phyloP scores from a whole-genome alignment of 2,113 vertebrate species.

The Osmerus mordax region DNA sequence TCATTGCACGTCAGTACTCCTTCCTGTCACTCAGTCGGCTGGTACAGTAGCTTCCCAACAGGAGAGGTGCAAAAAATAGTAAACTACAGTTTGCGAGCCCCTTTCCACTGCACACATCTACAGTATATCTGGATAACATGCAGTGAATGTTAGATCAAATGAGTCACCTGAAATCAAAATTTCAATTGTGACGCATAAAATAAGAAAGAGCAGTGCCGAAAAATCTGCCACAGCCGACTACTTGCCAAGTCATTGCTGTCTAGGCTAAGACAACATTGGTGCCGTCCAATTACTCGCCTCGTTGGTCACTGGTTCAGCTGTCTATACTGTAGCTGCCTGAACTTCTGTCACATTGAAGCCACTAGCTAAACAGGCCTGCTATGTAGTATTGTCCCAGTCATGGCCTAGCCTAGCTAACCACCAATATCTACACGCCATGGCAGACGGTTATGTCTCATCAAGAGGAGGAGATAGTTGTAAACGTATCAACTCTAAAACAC shows the following conservation, averaged over 20 bases:
- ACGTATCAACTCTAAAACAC: neutral
- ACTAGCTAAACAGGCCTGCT: no score
- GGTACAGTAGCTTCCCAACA: no score
- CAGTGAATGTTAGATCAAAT: conserved; percentile 4
- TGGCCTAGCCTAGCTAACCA: no score
- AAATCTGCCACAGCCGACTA: conserved; percentile 15
- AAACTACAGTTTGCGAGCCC: no score
- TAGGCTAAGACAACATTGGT: neutral
- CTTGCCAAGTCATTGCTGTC: neutral
- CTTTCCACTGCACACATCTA: conserved; percentile 16
- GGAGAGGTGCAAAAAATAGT: no score
- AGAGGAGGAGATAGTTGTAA: neutral
- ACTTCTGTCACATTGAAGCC: no score
- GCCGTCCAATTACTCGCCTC: no score
- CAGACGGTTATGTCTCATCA: neutral
- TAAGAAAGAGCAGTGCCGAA: conserved; percentile 9
- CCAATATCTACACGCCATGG: neutral
- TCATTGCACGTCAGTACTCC: conserved; percentile 27
- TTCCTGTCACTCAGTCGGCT: no score
- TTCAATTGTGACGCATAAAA: neutral
- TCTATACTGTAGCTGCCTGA: no score
- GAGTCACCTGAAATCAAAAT: conserved; percentile 19
- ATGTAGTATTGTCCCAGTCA: no score
- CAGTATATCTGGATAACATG: conserved; percentile 15
- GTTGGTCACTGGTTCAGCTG: no score